Evolutionary conservation across 2,888 invertebrate genomes (phyloP), one percentile per base, ranked within the genome.

Genomic region (Dynastes grantii): DNA sequence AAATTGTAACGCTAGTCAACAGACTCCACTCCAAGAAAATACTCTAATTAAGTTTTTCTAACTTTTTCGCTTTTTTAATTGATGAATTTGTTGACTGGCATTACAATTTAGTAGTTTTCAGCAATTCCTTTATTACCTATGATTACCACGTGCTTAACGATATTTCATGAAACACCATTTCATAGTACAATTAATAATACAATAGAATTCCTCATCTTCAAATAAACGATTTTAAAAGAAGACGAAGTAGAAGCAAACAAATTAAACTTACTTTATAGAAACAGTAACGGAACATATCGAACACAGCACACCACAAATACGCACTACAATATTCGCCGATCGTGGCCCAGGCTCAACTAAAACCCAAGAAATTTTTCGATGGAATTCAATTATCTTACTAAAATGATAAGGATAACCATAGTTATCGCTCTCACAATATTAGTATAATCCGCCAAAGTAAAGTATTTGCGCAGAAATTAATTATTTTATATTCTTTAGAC

Each of bases 381-480:
- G 2, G 8, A 67, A 16, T 68, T 58, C 32, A n/a, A 1, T 55
- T 73, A 27, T 61, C 45, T 73, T 37, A 2, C 27, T 27, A 61
- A 73, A 61, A 37, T 73, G 73, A 73, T 73, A 73, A 73, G 67
- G 49, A 49, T 49, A 45, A 73, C 8, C 9, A 61, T 16, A 37
- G 16, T 73, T 71, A 71, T 71, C 70, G 37, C 32, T 32, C 29
- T 32, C 5, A 37, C 13, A 71, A 53, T 32, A 22, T 58, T 29
- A n/a, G 45, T 11, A 45, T 73, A 73, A 61, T 58, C 58, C n/a
- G 11, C 1, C 16, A 37, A 58, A 13, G 22, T 58, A 40, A 73
- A 68, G 45, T 73, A 73, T 61, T 61, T 73, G 13, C 61, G 58
- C 73, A 37, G 11, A 61, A 40, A 58, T 71, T 55, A 71, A 71